Conservation (phyloP, 2,797 vertebrate species). For the Hydrophis major region DNA sequence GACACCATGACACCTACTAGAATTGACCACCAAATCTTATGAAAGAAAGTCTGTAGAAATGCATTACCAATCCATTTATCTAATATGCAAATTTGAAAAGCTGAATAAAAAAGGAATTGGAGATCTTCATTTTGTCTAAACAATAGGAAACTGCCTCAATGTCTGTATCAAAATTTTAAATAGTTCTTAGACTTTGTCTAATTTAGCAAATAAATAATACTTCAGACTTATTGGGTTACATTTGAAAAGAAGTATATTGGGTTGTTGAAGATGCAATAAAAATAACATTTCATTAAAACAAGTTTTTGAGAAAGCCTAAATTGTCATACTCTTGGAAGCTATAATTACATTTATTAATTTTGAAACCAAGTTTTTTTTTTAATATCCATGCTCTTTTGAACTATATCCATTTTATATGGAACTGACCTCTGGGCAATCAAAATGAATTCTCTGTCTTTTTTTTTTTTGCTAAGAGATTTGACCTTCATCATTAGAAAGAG, state of each 20-base stretch:
- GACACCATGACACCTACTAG: not conserved
- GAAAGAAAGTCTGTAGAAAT: not conserved
- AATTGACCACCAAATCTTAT: not conserved
- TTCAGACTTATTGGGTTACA: not conserved
- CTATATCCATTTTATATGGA: not conserved
- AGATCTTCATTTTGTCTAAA: not conserved
- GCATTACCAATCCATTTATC: not conserved
- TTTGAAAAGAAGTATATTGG: not conserved
- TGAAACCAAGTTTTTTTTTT: not conserved
- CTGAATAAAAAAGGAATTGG: not conserved
- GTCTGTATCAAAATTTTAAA: not conserved
- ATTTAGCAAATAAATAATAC: not conserved
- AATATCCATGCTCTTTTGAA: not conserved
- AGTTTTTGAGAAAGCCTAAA: not conserved
- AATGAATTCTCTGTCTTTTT: not conserved
- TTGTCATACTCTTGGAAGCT: not conserved
- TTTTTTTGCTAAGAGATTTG: not conserved
- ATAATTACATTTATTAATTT: not conserved
- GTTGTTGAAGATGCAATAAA: not conserved
- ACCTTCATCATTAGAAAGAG: not conserved
- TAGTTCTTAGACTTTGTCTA: not conserved
- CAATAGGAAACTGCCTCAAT: not conserved
- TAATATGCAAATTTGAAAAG: not conserved
- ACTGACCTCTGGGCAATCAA: not conserved
- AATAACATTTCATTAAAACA: not conserved